phyloP scores from a whole-genome alignment of 2,113 vertebrate genomes.

The Marcusenius ussheri region DNA sequence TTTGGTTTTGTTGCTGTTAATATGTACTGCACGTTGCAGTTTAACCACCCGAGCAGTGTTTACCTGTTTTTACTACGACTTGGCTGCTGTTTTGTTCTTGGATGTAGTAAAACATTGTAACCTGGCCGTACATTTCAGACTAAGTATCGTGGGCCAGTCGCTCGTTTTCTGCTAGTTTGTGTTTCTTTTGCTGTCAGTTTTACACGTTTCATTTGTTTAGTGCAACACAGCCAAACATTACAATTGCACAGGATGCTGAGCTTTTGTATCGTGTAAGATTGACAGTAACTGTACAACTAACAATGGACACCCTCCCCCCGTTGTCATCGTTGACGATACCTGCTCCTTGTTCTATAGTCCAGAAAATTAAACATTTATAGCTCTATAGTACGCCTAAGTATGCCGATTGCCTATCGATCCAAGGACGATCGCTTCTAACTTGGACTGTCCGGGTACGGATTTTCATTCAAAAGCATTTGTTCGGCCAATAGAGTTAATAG shows the following conservation, averaged over 20 bases:
- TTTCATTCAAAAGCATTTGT: neutral
- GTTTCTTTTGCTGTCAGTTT: neutral
- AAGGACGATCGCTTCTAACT: neutral
- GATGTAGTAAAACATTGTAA: neutral
- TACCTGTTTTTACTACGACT: neutral
- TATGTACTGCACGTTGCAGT: neutral
- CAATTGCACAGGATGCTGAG: neutral
- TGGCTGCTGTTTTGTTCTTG: slow-evolving; percentile 1
- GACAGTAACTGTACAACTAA: neutral
- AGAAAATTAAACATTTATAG: neutral
- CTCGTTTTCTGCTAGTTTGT: neutral
- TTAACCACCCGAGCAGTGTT: neutral
- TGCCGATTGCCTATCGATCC: neutral
- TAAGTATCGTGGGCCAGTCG: neutral
- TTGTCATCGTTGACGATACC: neutral
- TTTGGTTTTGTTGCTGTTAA: neutral
- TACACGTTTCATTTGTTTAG: neutral
- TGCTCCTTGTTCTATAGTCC: neutral
- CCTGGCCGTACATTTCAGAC: neutral
- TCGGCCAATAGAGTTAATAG: neutral
- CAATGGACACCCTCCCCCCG: neutral
- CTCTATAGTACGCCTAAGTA: neutral
- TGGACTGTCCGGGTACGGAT: neutral
- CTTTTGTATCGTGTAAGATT: neutral
- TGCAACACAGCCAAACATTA: neutral